phyloP scores from a whole-genome alignment of 1,140 invertebrate species.

The Pseudomyrmex pallidus region DNA sequence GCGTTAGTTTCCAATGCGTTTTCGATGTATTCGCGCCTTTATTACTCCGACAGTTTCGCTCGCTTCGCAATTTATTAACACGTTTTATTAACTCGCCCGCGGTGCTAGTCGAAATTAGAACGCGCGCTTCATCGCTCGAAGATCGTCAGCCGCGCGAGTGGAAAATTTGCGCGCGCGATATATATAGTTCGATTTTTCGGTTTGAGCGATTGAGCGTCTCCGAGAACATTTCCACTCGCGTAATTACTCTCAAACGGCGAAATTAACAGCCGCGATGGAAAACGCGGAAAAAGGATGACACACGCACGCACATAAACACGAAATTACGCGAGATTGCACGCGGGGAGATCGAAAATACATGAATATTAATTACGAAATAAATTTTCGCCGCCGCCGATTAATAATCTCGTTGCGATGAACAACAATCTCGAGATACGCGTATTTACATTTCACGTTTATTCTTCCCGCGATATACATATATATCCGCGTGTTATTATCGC shows the following conservation, averaged over 20 bases:
- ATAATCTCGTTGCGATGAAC: background rate
- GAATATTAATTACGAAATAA: constrained; percentile 19
- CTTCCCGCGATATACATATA: background rate
- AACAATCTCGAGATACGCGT: background rate
- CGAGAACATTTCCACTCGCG: too few species aligned
- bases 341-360: background rate
- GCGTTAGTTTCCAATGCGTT: background rate
- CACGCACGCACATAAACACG: background rate
- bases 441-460: background rate
- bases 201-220: background rate
- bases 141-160: background rate
- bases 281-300: background rate
- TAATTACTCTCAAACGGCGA: background rate
- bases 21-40: constrained; percentile 27
- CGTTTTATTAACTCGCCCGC: constrained; percentile 6
- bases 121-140: background rate
- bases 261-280: background rate
- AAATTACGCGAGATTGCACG: background rate
- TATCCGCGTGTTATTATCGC: background rate
- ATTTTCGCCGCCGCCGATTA: background rate
- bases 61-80: constrained; percentile 30
- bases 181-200: background rate
- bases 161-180: background rate
- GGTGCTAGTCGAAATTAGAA: background rate
- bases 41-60: constrained; percentile 3